Base-by-base conservation (phyloP, 2,888 invertebrate species). In the Crocallis elinguaria region DNA sequence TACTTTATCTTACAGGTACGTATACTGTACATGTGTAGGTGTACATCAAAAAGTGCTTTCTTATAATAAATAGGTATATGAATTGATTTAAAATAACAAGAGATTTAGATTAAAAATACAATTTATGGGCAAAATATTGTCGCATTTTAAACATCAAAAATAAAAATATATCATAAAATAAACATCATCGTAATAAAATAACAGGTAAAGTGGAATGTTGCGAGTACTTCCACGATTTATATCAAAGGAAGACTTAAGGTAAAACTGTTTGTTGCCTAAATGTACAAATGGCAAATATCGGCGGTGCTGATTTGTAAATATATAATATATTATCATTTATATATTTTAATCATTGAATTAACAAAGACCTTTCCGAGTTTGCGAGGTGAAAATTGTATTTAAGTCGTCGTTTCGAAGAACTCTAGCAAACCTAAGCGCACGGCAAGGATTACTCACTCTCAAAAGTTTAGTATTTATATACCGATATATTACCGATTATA, bases 151-250 rank as follows among this genome's bases (percentile, higher is more conserved):
- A 46, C 42, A 52, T 36, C 45, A 42, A 52, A 60, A 48, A 57
- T 52, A 63, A 60, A 53, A 54, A 42, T 25, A 45, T 52, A n/a
- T 16, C 49, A 49, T 54, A 61, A 64, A 56, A 66, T 51, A 55
- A 57, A 54, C 45, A 50, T 56, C 49, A 45, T 46, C 27, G 27
- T 55, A 39, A 51, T 43, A 63, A 49, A 49, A 52, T 50, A 58
- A 66, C 49, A 59, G 56, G 49, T 60, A 56, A 51, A 60, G 58
- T 58, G 66, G 66, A 66, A 66, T 66, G 66, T 64, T 46, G 39
- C 17, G 42, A 44, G 49, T 46, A 36, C 32, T 57, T 51, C 60
- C 52, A 57, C 21, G 45, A 46, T 44, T 11, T 50, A 36, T 37
- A 54, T 36, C 19, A 43, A 49, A 44, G 23, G 39, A 58, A 52